Conservation (phyloP, 2,797 vertebrate genomes). For the Acridotheres tristis region DNA sequence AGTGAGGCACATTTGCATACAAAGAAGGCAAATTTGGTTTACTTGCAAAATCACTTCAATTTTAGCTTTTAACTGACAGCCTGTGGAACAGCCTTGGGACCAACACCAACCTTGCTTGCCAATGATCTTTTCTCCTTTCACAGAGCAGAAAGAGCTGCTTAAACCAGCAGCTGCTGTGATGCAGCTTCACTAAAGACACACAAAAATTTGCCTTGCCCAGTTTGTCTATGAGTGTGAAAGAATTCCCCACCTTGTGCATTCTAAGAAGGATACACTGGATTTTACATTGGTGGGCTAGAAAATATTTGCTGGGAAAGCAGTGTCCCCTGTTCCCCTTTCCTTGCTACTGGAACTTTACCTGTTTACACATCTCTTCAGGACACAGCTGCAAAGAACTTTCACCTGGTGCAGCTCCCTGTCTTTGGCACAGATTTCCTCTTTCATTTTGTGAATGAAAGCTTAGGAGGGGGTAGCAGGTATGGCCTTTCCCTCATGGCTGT, state of each 20-base stretch:
- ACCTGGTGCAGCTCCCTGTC: background rate
- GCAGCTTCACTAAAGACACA: background rate
- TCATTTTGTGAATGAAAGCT: rapidly evolving
- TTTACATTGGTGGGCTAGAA: background rate
- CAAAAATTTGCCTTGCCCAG: background rate
- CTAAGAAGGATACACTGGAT: background rate
- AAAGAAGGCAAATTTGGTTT: background rate
- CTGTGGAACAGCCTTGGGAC: background rate
- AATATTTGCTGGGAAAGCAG: background rate
- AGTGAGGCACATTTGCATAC: background rate
- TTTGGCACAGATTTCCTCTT: background rate
- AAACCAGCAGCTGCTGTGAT: background rate
- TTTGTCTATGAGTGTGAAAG: background rate
- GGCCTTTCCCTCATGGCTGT: background rate
- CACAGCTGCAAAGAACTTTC: background rate
- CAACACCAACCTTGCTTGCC: background rate
- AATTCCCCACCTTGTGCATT: rapidly evolving
- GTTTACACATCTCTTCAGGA: background rate
- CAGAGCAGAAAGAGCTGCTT: background rate
- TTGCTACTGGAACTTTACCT: background rate
- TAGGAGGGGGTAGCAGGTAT: background rate
- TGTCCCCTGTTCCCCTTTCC: background rate
- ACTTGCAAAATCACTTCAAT: background rate
- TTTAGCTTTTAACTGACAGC: background rate
- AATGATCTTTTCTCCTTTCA: background rate